A percentile compares a stretch with the other conserved stretches of the same genome.
Conservation (phyloP, 2,113 vertebrate genomes). For the Strigops habroptila region DNA sequence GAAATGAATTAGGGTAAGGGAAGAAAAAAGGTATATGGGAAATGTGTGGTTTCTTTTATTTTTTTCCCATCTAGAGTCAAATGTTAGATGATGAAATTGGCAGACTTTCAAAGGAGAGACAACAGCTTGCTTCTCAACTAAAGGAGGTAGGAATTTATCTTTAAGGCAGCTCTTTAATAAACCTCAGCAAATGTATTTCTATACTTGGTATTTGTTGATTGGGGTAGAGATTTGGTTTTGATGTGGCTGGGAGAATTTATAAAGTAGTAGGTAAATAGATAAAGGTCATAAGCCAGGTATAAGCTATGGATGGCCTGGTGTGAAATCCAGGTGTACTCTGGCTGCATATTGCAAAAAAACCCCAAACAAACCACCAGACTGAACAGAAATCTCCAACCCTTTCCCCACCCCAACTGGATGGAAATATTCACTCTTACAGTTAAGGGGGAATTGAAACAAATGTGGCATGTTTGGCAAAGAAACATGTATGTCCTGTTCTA, state of each 20-base stretch:
- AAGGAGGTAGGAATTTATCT: constrained; percentile 74
- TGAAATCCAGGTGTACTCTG: neutral
- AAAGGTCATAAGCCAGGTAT: neutral
- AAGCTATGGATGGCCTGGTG: neutral
- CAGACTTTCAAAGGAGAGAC: constrained; percentile 74
- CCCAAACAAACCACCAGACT: neutral
- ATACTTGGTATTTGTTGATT: neutral
- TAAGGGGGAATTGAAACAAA: neutral
- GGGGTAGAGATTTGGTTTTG: neutral
- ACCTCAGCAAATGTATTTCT: neutral
- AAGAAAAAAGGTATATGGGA: neutral
- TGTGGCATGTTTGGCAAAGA: neutral
- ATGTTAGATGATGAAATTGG: constrained; percentile 70
- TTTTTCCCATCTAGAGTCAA: constrained; percentile 60
- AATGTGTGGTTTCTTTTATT: neutral
- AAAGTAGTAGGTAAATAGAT: neutral
- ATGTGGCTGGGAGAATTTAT: neutral
- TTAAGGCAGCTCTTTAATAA: neutral
- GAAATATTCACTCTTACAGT: neutral
- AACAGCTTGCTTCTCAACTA: constrained; percentile 74
- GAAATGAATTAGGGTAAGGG: neutral
- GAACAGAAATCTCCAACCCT: neutral
- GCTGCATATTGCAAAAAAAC: neutral
- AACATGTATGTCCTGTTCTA: neutral
- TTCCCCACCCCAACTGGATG: neutral